Percentiles rank a stretch among this genome's conserved stretches.
These are phyloP conservation scores for Cerastoderma edule DNA, from an alignment of 2,888 invertebrate genomes.

Conservation along the genomic window DNA sequence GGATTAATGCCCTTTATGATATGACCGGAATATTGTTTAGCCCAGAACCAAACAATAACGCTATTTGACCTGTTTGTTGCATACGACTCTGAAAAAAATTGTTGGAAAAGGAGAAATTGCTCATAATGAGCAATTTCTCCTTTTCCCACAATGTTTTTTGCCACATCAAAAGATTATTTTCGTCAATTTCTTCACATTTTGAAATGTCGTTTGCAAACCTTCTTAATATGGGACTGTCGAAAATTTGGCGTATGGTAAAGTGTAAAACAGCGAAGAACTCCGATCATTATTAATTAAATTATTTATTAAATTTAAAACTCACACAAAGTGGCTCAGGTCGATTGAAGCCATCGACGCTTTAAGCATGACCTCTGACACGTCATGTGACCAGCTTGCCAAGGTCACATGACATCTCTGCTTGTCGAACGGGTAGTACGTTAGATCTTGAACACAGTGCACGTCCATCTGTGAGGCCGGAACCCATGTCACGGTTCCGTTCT, in stretches of 20 bases:
- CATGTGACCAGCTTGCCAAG: slow-evolving; percentile 38
- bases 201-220: too few relatives aligned
- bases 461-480: slow-evolving; percentile 30
- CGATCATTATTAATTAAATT: not conserved
- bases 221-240: not conserved
- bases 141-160: slow-evolving; percentile 14
- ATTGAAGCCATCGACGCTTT: slow-evolving; percentile 6
- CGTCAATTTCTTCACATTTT: too few relatives aligned
- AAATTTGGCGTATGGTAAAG: not conserved
- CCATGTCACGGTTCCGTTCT: slow-evolving; percentile 34
- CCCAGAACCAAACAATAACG: too few relatives aligned
- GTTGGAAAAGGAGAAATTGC: too few relatives aligned
- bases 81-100: too few relatives aligned
- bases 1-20: too few relatives aligned
- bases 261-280: not conserved
- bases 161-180: too few relatives aligned
- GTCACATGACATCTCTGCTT: slow-evolving; percentile 47
- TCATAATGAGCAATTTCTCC: too few relatives aligned
- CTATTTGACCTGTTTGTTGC: too few relatives aligned
- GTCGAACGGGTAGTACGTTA: slow-evolving; percentile 55
- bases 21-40: too few relatives aligned
- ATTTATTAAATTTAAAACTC: slow-evolving; percentile 22
- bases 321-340: slow-evolving; percentile 39
- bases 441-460: slow-evolving; percentile 43
- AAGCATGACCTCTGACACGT: slow-evolving; percentile 30